phyloP scores from a whole-genome alignment of 1,140 invertebrate species.

The Campodea augens region DNA sequence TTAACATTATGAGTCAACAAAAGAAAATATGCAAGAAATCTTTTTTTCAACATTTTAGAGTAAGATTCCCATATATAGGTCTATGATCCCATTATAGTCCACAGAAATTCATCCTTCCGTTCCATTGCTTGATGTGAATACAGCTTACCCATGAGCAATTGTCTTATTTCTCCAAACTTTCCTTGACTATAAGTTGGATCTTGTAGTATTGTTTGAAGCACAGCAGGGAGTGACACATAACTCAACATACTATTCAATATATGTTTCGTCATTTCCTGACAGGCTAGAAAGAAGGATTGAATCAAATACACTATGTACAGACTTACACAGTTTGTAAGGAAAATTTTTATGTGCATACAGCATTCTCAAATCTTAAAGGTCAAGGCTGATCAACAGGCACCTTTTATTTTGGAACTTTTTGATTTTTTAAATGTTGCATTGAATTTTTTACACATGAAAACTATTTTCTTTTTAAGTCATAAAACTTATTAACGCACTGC shows the following conservation, averaged over 20 bases:
- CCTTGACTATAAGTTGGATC: conserved; percentile 31
- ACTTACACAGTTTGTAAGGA: conserved; percentile 1
- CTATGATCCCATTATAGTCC: no score
- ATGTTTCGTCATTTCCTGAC: conserved; percentile 28
- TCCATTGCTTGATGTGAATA: no score
- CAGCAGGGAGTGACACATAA: conserved; percentile 32
- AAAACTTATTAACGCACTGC: no score
- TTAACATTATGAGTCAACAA: no score
- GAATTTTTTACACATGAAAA: neutral
- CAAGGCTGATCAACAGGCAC: neutral
- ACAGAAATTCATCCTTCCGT: no score
- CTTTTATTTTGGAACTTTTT: neutral
- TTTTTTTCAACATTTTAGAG: no score
- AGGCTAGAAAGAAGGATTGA: conserved; percentile 11
- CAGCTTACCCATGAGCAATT: conserved; percentile 19
- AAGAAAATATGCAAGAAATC: no score
- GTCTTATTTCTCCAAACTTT: conserved; percentile 33
- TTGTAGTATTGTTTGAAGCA: conserved; percentile 30
- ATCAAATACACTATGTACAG: neutral
- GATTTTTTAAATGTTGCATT: neutral
- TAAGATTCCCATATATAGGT: no score
- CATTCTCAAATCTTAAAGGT: conserved; percentile 1
- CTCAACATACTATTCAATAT: conserved; percentile 37
- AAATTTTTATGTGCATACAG: neutral
- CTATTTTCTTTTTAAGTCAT: neutral